Evolutionary conservation across 2,113 vertebrate species (phyloP), one percentile per base, ranked within the genome.

Genomic region (Podarcis cretensis): DNA sequence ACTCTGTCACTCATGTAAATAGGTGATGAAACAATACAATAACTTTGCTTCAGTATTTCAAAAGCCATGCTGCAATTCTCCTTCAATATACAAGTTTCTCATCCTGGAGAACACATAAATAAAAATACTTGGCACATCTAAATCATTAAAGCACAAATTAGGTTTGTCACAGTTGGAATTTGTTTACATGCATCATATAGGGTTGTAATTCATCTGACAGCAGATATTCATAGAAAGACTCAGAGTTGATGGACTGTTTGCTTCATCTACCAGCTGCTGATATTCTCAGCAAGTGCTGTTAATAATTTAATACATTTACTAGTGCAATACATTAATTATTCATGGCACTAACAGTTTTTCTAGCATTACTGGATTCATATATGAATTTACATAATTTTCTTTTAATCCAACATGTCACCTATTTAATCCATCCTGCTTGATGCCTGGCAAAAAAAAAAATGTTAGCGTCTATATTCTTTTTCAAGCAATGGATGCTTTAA

Each of bases 201-300:
- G 40, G 87, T 86, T 81, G 85, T 94, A 91, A 93, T 91, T 94
- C 80, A 89, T 90, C 85, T 93, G 37, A 95, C 93, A 92, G 79
- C 74, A 20, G 0, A 78, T 82, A 89, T 90, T 65, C 82, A 90
- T 84, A 84, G 74, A 75, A 54, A 85, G 32, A 92, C 89, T 94
- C 77, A 91, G 89, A 94, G 87, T 43, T 93, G 90, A 92, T 89
- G 94, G 88, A 93, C 86, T 89, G 95, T 63, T 83, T 71, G 87
- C 74, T 86, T 91, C 89, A 95, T 89, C 90, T 79, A 92, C 20
- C 32, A 93, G 81, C 81, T 92, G 87, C 90, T 75, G 88, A 87
- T 92, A 90, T 76, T 94, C 90, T 84, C 82, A 94, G 88, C 48
- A 81, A 94, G 93, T 83, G 87, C 66, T 87, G 35, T 83, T 89